phyloP scores from a whole-genome alignment of 2,113 vertebrate species.

The Nesogale talazaci region DNA sequence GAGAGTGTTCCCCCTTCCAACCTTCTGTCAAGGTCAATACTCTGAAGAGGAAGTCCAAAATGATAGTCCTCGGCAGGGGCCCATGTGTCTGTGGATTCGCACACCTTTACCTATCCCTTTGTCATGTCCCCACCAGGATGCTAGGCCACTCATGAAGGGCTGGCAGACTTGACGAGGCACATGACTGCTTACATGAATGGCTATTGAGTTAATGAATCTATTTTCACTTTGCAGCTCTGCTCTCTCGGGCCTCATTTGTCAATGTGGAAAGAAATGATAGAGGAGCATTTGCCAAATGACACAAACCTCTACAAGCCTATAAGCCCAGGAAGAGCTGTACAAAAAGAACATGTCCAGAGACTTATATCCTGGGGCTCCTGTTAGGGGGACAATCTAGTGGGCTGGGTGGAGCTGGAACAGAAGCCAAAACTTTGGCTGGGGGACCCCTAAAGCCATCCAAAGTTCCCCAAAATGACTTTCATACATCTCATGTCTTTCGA shows the following conservation, averaged over 20 bases:
- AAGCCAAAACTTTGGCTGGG: background rate
- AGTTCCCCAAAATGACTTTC: background rate
- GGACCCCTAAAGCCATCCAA: background rate
- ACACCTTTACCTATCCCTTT: background rate
- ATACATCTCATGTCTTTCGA: background rate
- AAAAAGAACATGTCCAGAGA: background rate
- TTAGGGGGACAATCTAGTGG: background rate
- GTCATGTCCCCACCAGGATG: background rate
- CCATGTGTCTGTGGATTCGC: background rate
- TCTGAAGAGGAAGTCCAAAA: background rate
- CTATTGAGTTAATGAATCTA: constrained; percentile 5
- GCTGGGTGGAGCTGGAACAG: background rate
- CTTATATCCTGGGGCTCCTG: accelerated
- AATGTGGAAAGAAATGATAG: constrained; percentile 29
- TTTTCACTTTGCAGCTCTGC: background rate
- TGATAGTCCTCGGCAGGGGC: background rate
- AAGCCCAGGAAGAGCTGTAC: background rate
- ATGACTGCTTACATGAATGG: background rate
- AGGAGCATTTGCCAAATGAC: constrained; percentile 27
- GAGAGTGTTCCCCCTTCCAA: too few relatives aligned
- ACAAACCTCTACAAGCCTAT: background rate
- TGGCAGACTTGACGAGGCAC: background rate
- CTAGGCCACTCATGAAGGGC: too few relatives aligned
- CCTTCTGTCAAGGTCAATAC: background rate
- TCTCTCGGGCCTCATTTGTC: constrained; percentile 29